Evolutionary conservation across 2,113 vertebrate species (phyloP).

Genomic region (Oncorhynchus nerka): DNA sequence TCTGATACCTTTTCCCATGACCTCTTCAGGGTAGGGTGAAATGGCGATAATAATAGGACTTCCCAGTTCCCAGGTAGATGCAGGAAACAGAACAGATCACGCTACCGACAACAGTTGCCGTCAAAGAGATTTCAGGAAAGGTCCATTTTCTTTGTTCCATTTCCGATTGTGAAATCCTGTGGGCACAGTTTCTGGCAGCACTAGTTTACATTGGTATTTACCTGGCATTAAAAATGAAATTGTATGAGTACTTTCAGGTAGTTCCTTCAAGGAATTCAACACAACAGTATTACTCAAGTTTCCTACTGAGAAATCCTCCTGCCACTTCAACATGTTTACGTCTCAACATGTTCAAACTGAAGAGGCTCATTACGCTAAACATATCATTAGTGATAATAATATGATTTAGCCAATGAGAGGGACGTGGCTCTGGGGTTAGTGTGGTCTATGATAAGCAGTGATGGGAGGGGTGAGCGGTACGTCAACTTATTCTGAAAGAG

Average conservation of each 20-base stretch:
- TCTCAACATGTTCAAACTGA: neutral
- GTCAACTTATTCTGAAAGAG: neutral
- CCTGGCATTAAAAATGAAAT: too few species aligned
- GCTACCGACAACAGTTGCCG: neutral
- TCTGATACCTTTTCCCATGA: conserved; percentile 25
- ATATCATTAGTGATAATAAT: neutral
- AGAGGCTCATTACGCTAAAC: neutral
- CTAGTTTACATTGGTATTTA: too few species aligned
- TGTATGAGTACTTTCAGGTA: too few species aligned
- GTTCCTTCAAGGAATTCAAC: too few species aligned
- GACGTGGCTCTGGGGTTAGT: neutral
- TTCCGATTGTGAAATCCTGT: neutral
- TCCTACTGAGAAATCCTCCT: neutral
- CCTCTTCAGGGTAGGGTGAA: conserved; percentile 2
- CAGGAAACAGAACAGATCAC: neutral
- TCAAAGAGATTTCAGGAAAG: neutral
- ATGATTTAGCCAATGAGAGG: neutral
- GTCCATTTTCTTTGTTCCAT: neutral
- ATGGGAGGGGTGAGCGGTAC: neutral
- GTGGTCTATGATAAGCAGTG: neutral
- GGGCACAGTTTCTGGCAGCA: too few species aligned
- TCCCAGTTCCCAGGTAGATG: neutral
- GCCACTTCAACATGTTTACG: neutral
- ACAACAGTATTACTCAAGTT: neutral
- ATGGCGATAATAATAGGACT: neutral